These are phyloP conservation scores for Neodontobutis hainanensis DNA, from an alignment of 2,113 vertebrate genomes.

Conservation along the genomic window DNA sequence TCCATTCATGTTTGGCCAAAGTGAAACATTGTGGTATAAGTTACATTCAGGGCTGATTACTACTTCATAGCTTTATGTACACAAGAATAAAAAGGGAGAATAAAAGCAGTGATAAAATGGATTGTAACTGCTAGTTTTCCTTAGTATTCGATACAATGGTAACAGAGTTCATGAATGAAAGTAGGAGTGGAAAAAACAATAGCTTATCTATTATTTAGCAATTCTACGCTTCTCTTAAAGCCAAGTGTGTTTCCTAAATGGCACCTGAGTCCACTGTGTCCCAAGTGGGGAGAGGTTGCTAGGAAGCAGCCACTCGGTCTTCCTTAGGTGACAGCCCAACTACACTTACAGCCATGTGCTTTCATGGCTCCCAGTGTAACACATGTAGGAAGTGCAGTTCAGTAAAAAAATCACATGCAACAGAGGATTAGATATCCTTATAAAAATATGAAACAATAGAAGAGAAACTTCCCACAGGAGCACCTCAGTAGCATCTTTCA, in stretches of 20 bases:
- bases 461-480: conserved; percentile 1
- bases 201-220: conserved; percentile 57
- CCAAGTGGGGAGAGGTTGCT: conserved; percentile 33
- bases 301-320: conserved; percentile 16
- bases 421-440: not conserved
- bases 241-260: conserved; percentile 17
- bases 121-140: not conserved
- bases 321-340: too few relatives aligned
- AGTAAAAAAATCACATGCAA: not conserved
- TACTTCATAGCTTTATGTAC: not conserved
- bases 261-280: conserved; percentile 20
- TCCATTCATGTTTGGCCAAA: not conserved
- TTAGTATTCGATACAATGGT: not conserved
- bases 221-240: conserved; percentile 33
- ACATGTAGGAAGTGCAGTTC: not conserved
- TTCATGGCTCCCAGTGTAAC: not conserved
- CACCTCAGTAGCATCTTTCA: not conserved
- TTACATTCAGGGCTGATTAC: not conserved
- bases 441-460: conserved; percentile 8
- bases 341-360: not conserved
- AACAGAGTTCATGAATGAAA: conserved; percentile 8
- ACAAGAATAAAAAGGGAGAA: not conserved
- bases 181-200: conserved; percentile 1
- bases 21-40: not conserved
- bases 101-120: not conserved